Base-by-base conservation (phyloP, 2,113 vertebrate genomes). In the Rutilus rutilus region DNA sequence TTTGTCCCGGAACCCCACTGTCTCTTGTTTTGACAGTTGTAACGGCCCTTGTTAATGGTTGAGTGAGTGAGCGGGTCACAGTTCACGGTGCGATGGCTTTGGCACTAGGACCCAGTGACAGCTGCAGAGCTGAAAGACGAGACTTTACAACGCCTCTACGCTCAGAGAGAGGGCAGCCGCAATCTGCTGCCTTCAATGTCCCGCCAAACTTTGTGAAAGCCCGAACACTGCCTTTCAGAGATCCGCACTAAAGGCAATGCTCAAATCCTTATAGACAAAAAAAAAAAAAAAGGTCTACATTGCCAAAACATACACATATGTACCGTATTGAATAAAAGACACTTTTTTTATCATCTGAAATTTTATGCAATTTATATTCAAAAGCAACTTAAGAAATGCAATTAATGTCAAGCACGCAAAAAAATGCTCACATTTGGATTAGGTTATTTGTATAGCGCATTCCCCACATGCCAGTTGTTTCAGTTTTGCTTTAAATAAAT, bases 81-180 rank as follows among this genome's bases (percentile, higher is more conserved):
- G 91, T 89, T 92, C 87, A 90, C 80, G 84, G 87, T 82, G 90
- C 84, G 76, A 90, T 85, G 42, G 71, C 60, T 89, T 87, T 90
- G 88, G 91, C 89, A 90, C 85, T 89, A 88, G 89, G 90, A 91
- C 81, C 78, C 82, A 87, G 90, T 73, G 85, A 88, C 89, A 92
- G 88, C 88, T 92, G 89, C 86, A 86, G 71, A 76, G 74, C 78
- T 90, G 90, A 91, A 90, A 81, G 86, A 90, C 47, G 52, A 88
- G 86, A 80, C 87, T 79, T 64, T 85, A 79, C 79, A 86, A 90
- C 67, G 89, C 88, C 69, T 79, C 77, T 69, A 27, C 47, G 69
- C 85, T 69, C 59, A 81, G 77, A 78, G 52, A 83, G 80, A 86
- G 75, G 42, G 65, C 33, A 75, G 85, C 86, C 82, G 19, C 88